Conservation (phyloP, 2,797 vertebrate genomes). For the Poeciliopsis infans region DNA sequence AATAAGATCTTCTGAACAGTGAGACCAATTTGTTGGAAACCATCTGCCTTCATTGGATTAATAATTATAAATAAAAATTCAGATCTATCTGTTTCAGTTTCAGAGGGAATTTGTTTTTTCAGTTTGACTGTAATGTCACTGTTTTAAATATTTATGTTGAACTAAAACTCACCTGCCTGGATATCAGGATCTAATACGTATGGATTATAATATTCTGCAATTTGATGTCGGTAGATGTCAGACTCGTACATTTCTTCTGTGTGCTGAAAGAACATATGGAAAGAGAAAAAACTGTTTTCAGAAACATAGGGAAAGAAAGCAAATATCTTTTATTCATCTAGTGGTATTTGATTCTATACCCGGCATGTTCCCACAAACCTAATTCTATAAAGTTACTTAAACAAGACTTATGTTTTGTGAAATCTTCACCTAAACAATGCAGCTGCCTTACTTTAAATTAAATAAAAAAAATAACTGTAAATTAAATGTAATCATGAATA, state of each 20-base stretch:
- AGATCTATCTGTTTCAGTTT: neutral
- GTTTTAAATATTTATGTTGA: conserved; percentile 10
- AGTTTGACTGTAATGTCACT: neutral
- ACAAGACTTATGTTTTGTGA: neutral
- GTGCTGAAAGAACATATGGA: conserved; percentile 76
- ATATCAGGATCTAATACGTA: conserved; percentile 93
- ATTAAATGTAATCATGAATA: neutral
- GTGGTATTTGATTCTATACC: neutral
- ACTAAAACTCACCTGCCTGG: conserved; percentile 86
- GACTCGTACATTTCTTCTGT: conserved; percentile 94
- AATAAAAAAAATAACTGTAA: neutral
- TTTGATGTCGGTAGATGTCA: conserved; percentile 90
- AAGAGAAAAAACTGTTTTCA: conserved; percentile 35
- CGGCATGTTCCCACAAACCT: neutral
- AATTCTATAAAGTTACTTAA: neutral
- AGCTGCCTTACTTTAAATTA: conserved; percentile 6
- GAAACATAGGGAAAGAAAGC: neutral
- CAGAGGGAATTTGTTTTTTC: neutral
- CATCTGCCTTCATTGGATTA: neutral
- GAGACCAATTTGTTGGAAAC: neutral
- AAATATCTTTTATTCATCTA: neutral
- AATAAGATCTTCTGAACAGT: neutral
- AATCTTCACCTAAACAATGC: conserved; percentile 1
- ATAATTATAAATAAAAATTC: neutral
- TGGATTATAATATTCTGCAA: conserved; percentile 89